phyloP scores from a whole-genome alignment of 1,140 invertebrate species.

The Magallana ariakensis region DNA sequence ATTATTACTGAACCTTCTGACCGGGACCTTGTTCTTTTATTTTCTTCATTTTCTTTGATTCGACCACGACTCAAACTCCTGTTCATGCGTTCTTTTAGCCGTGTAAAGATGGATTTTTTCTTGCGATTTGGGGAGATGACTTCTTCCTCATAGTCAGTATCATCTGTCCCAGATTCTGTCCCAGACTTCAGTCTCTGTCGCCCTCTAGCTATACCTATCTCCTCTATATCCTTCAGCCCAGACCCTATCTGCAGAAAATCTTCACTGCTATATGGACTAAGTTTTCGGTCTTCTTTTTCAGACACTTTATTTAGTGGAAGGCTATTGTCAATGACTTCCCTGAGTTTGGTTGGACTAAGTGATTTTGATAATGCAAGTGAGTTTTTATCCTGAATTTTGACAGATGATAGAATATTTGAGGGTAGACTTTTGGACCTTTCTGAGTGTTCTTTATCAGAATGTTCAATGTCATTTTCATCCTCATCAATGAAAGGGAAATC shows the following conservation, averaged over 20 bases:
- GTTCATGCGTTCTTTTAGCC: conserved; percentile 62
- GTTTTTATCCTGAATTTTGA: too few species aligned
- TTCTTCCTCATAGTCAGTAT: conserved; percentile 53
- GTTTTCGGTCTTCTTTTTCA: neutral
- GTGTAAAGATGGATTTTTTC: conserved; percentile 66
- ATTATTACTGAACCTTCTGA: conserved; percentile 40
- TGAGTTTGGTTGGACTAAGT: too few species aligned
- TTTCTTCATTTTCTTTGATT: conserved; percentile 44
- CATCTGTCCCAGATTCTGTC: conserved; percentile 41
- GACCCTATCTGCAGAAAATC: neutral
- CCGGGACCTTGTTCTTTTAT: neutral
- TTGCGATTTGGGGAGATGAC: conserved; percentile 54
- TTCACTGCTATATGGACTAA: neutral
- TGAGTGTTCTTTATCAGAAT: neutral
- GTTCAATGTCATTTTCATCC: neutral
- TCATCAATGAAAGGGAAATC: conserved; percentile 55
- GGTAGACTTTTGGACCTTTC: neutral
- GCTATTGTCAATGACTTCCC: neutral
- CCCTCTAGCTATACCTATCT: neutral
- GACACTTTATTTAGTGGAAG: conserved; percentile 11
- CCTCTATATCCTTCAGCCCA: neutral
- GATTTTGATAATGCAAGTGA: too few species aligned
- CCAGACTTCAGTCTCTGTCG: conserved; percentile 46
- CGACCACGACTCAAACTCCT: conserved; percentile 59
- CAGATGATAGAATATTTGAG: too few species aligned